Base-by-base conservation (phyloP, 2,888 invertebrate species). In the Noctua pronuba region DNA sequence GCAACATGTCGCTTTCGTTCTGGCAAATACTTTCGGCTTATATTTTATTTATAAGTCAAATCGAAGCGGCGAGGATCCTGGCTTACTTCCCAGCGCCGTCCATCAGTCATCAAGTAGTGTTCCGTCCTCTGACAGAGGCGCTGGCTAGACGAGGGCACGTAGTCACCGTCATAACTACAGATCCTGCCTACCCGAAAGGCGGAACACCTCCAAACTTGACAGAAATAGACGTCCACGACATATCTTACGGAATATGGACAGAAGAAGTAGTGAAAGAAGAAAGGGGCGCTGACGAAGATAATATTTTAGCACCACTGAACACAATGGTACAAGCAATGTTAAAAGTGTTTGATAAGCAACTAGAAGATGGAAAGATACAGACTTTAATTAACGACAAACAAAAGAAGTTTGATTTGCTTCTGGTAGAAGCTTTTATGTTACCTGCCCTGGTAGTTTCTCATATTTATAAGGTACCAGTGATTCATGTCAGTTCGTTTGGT, bases 51-150 rank as follows among this genome's bases (percentile, higher is more conserved):
- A 31, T 46, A 21, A 80, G 64, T 58, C 28, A 31, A 38, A 78
- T 46, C 67, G 82, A 90, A 67, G 73, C 90, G 0, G 89, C 88
- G 0, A 88, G 83, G 80, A 90, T 91, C 28, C 75, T 91, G 16
- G 88, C 73, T 11, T 83, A 95, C 0, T 90, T 94, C 52, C 93
- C 96, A 2, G 87, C 90, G 11, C 93, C 96, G 3, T 95, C 95
- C 0, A 91, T 95, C 55, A 97, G 96, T 75, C 97, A 97, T 82
- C 96, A 97, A 88, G 89, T 95, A 0, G 93, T 95, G 0, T 96
- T 92, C 75, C 91, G 94, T 38, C 90, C 93, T 2, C 75, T 97
- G 7, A 92, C 93, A 8, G 89, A 92, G 13, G 95, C 95, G 60
- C 88, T 97, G 24, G 92, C 92, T 0, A 92, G 88, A 58, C 90